Evolutionary conservation across 1,140 invertebrate genomes (phyloP).

Genomic region (Ephestia elutella): DNA sequence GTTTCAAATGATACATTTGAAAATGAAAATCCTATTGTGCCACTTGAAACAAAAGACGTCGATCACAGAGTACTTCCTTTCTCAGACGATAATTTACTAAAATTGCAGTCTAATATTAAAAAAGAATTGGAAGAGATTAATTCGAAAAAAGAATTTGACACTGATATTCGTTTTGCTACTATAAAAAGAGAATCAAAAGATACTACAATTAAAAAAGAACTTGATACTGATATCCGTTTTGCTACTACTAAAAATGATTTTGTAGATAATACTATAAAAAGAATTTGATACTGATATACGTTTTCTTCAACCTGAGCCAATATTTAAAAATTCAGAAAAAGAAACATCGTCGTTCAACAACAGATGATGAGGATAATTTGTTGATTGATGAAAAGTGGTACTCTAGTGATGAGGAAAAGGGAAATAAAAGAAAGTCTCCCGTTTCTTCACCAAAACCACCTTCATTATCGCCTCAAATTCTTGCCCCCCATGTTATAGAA

Average conservation of each 20-base stretch:
- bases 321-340: conserved; percentile 67
- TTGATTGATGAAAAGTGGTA: conserved; percentile 83
- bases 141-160: conserved; percentile 64
- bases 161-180: conserved; percentile 63
- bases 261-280: conserved; percentile 53
- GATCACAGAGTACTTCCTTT: conserved; percentile 71
- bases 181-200: neutral
- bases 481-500: conserved; percentile 60
- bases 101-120: conserved; percentile 1
- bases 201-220: conserved; percentile 22
- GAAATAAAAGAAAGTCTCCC: conserved; percentile 58
- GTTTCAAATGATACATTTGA: conserved; percentile 59
- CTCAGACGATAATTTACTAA: conserved; percentile 40
- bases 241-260: neutral
- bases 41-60: conserved; percentile 70
- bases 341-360: conserved; percentile 65
- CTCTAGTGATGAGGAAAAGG: conserved; percentile 82
- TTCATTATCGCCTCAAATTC: conserved; percentile 44
- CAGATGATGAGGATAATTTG: conserved; percentile 74
- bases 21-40: conserved; percentile 35
- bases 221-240: conserved; percentile 21
- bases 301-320: conserved; percentile 57
- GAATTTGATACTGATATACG: conserved; percentile 73
- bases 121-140: conserved; percentile 42
- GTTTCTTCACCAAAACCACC: conserved; percentile 40